Percentiles rank a stretch among this genome's conserved stretches.
phyloP scores from a whole-genome alignment of 2,888 invertebrate genomes.

The Villa cingulata region DNA sequence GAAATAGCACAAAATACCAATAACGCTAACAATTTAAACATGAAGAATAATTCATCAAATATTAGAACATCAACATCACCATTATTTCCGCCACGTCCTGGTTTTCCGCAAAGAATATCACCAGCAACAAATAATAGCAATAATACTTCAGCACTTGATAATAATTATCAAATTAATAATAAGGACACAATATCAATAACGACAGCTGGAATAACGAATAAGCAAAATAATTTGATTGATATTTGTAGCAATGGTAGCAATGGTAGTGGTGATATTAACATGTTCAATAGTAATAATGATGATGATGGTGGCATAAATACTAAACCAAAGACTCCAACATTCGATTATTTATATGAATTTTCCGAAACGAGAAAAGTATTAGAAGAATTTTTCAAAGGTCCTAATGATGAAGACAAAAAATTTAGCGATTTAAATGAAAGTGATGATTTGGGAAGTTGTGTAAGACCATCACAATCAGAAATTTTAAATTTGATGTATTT shows the following conservation, averaged over 20 bases:
- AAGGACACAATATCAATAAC: constrained; percentile 12
- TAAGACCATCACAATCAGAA: constrained; percentile 16
- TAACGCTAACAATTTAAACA: not conserved
- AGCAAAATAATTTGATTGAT: not conserved
- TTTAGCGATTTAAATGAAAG: constrained; percentile 32
- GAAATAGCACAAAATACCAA: not conserved
- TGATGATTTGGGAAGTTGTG: constrained; percentile 31
- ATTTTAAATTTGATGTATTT: not conserved
- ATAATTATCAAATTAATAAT: not conserved
- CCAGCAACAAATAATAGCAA: constrained; percentile 14
- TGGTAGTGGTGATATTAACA: not conserved
- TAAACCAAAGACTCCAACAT: constrained; percentile 44
- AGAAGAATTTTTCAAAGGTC: constrained; percentile 81
- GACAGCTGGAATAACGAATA: constrained; percentile 6
- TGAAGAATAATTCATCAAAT: constrained; percentile 36
- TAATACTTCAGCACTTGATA: not conserved
- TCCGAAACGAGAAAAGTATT: constrained; percentile 84
- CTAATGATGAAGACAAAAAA: constrained; percentile 45
- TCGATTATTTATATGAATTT: constrained; percentile 83
- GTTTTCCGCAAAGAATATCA: constrained; percentile 59
- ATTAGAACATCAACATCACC: constrained; percentile 40
- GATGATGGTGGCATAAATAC: constrained; percentile 15
- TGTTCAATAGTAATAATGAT: constrained; percentile 20
- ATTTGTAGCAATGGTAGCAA: not conserved
- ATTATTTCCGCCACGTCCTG: constrained; percentile 63